Percentiles rank a stretch among this genome's conserved stretches.
Evolutionary conservation across 2,888 invertebrate species (phyloP).

Genomic region (Caenorhabditis angaria): DNA sequence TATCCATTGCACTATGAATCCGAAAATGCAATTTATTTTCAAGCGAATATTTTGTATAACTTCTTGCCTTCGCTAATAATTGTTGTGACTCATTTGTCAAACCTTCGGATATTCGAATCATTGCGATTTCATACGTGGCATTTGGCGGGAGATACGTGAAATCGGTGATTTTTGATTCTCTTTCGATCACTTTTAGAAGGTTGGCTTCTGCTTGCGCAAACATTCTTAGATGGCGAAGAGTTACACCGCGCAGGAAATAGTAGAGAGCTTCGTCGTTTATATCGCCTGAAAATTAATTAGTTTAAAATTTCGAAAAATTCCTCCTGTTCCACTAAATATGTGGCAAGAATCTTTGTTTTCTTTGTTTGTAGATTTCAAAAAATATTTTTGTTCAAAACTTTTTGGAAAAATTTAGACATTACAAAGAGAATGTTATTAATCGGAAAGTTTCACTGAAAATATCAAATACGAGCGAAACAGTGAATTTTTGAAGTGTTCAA

Average conservation of each 20-base stretch:
- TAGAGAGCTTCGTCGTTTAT: conserved; percentile 75
- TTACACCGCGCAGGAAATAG: conserved; percentile 84
- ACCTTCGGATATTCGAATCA: conserved; percentile 81
- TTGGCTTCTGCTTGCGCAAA: conserved; percentile 83
- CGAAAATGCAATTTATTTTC: conserved; percentile 71
- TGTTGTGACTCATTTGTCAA: conserved; percentile 77
- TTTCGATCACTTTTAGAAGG: conserved; percentile 78
- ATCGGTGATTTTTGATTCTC: conserved; percentile 79
- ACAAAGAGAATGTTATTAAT: too few relatives aligned
- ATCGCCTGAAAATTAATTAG: conserved; percentile 34
- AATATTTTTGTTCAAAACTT: background rate
- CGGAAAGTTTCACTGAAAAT: too few relatives aligned
- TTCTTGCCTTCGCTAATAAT: conserved; percentile 82
- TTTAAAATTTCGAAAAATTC: background rate
- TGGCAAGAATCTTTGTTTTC: too few relatives aligned
- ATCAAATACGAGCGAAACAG: too few relatives aligned
- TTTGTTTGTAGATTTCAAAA: too few relatives aligned
- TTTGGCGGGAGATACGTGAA: conserved; percentile 87
- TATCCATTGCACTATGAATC: conserved; percentile 63
- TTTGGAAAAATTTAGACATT: too few relatives aligned
- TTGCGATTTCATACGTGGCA: conserved; percentile 85
- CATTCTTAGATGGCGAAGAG: conserved; percentile 83
- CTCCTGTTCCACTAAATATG: background rate
- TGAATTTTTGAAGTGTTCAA: too few relatives aligned
- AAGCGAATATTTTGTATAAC: conserved; percentile 62